Evolutionary conservation across 1,140 invertebrate species (phyloP).

Genomic region (Polypedilum pembai): DNA sequence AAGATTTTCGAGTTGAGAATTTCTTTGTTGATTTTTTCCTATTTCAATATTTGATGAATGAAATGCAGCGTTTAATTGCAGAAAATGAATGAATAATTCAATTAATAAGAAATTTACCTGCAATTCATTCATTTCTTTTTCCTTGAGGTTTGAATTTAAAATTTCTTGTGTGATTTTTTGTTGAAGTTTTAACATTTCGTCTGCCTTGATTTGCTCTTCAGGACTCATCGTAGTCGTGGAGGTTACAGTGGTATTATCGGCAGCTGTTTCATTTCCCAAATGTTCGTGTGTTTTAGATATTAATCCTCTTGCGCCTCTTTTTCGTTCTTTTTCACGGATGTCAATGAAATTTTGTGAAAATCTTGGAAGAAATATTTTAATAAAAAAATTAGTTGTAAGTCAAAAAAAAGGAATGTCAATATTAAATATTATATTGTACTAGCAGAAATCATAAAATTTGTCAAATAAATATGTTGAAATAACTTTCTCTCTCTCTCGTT

Average conservation of each 20-base stretch:
- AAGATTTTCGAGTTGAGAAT: constrained; percentile 42
- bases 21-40: constrained; percentile 43
- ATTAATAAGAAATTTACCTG: constrained; percentile 35
- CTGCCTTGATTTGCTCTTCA: constrained; percentile 33
- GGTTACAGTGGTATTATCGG: constrained; percentile 8
- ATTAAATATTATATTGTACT: no score
- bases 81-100: not conserved
- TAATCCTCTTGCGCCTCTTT: constrained; percentile 41
- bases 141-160: constrained; percentile 41
- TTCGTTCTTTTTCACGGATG: constrained; percentile 70
- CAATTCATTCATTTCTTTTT: constrained; percentile 41
- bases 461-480: not conserved
- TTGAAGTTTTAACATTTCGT: constrained; percentile 40
- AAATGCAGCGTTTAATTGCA: constrained; percentile 6
- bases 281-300: constrained; percentile 31
- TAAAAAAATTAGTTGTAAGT: no score
- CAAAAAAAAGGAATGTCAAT: no score
- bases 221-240: constrained; percentile 11
- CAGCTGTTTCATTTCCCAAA: constrained; percentile 16
- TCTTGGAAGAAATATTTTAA: constrained; percentile 43
- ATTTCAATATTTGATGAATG: constrained; percentile 29
- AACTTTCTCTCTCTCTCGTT: not conserved
- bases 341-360: constrained; percentile 90
- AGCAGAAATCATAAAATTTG: not conserved
- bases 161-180: constrained; percentile 42